Evolutionary conservation across 2,113 vertebrate species (phyloP).

Genomic region (Nothobranchius kuhntae): DNA sequence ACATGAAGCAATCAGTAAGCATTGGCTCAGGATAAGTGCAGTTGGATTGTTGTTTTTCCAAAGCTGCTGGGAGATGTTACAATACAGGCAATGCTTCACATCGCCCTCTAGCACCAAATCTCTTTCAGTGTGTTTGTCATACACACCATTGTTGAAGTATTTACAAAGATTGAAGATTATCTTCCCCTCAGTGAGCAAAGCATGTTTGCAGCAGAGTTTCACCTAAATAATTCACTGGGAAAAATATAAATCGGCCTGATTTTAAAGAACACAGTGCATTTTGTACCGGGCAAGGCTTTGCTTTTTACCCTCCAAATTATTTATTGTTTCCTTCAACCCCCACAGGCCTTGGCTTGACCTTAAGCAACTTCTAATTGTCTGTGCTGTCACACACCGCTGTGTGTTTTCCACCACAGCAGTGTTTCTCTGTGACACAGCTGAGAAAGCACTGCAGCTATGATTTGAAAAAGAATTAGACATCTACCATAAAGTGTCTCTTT

Average conservation of each 20-base stretch:
- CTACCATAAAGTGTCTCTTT: slow-evolving; percentile 1
- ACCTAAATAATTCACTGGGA: slow-evolving; percentile 85
- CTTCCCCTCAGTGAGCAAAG: slow-evolving; percentile 79
- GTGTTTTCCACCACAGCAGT: slow-evolving; percentile 49
- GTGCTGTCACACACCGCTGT: slow-evolving; percentile 47
- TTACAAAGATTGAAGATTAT: slow-evolving; percentile 80
- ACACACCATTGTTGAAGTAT: slow-evolving; percentile 80
- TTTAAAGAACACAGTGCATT: slow-evolving; percentile 82
- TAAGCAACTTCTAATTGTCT: slow-evolving; percentile 78
- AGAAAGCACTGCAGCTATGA: slow-evolving; percentile 40
- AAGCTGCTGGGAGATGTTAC: slow-evolving; percentile 64
- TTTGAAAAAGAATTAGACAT: slow-evolving; percentile 34
- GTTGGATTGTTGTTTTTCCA: slow-evolving; percentile 61
- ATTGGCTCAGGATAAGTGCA: slow-evolving; percentile 50
- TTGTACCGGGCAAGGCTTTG: slow-evolving; percentile 84
- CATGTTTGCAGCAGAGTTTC: slow-evolving; percentile 74
- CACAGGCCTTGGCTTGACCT: slow-evolving; percentile 79
- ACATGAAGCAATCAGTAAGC: slow-evolving; percentile 55
- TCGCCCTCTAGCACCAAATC: slow-evolving; percentile 78
- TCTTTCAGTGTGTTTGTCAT: slow-evolving; percentile 80
- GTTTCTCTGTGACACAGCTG: slow-evolving; percentile 37
- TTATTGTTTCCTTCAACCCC: slow-evolving; percentile 79
- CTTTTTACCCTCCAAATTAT: slow-evolving; percentile 87
- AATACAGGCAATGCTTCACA: slow-evolving; percentile 64
- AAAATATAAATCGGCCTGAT: slow-evolving; percentile 81